phyloP scores from a whole-genome alignment of 2,797 vertebrate genomes.

The Melanotaenia nigrans region DNA sequence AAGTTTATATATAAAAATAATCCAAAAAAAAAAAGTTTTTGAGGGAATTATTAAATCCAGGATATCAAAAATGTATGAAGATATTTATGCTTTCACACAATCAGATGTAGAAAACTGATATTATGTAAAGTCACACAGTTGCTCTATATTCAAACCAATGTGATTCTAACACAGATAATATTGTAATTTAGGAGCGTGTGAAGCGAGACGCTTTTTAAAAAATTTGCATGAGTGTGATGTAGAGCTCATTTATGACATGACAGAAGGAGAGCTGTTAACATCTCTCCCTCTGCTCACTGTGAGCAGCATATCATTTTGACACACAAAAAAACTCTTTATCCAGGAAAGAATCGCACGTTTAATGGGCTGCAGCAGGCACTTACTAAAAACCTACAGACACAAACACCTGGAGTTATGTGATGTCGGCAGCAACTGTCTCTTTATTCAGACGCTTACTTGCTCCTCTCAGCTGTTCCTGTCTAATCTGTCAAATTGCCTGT shows the following conservation, averaged over 20 bases:
- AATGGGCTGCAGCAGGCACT: slow-evolving; percentile 56
- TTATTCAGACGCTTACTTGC: slow-evolving; percentile 18
- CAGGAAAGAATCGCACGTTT: slow-evolving; percentile 28
- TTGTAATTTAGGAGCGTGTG: not conserved
- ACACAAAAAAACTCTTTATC: slow-evolving; percentile 29
- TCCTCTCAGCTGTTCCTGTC: not conserved
- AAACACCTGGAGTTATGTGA: slow-evolving; percentile 43
- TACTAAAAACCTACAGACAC: slow-evolving; percentile 44
- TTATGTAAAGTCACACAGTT: too few relatives aligned
- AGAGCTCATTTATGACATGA: slow-evolving; percentile 1
- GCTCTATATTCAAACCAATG: too few relatives aligned
- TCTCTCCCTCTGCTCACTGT: slow-evolving; percentile 2
- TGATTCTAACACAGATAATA: too few relatives aligned
- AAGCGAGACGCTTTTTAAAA: not conserved
- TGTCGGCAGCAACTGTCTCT: slow-evolving; percentile 9
- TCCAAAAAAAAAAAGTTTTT: too few relatives aligned
- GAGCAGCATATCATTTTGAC: slow-evolving; percentile 14
- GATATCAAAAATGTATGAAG: too few relatives aligned
- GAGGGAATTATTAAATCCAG: too few relatives aligned
- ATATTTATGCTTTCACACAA: too few relatives aligned
- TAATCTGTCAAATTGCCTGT: slow-evolving; percentile 17
- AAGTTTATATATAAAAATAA: too few relatives aligned
- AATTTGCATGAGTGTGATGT: slow-evolving; percentile 7
- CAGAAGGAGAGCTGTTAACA: slow-evolving; percentile 3
- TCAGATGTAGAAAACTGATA: too few relatives aligned